phyloP scores from a whole-genome alignment of 2,888 invertebrate genomes.

The Pelosia muscerda region DNA sequence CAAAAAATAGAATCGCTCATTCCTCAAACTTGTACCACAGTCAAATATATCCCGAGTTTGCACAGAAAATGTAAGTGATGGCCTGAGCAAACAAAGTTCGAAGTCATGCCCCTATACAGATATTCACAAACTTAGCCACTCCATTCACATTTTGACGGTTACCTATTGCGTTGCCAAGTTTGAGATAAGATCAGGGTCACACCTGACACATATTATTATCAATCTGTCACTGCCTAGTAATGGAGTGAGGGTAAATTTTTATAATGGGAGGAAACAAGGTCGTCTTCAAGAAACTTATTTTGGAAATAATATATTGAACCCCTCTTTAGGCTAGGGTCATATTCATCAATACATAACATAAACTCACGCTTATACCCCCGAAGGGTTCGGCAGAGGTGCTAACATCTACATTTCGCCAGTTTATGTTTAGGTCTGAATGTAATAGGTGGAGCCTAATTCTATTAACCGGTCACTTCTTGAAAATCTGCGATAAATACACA shows the following conservation, averaged over 20 bases:
- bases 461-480: too few relatives aligned
- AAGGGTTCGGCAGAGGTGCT: too few relatives aligned
- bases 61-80: conserved; percentile 45
- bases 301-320: background rate
- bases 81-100: conserved; percentile 31
- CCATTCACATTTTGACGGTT: background rate
- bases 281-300: background rate
- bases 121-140: conserved; percentile 2
- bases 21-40: background rate
- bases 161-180: background rate
- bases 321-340: too few relatives aligned
- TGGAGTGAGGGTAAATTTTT: background rate
- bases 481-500: too few relatives aligned
- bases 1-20: background rate
- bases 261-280: background rate
- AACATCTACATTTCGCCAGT: too few relatives aligned
- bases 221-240: background rate
- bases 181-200: background rate
- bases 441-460: too few relatives aligned
- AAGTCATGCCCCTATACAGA: conserved; percentile 17
- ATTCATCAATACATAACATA: too few relatives aligned
- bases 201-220: background rate
- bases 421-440: too few relatives aligned
- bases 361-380: too few relatives aligned
- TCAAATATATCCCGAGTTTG: conserved; percentile 20